A percentile compares a stretch with the other conserved stretches of the same genome.
These are phyloP conservation scores for Asteroscopus sphinx DNA, from an alignment of 2,888 invertebrate genomes.

Conservation along the genomic window DNA sequence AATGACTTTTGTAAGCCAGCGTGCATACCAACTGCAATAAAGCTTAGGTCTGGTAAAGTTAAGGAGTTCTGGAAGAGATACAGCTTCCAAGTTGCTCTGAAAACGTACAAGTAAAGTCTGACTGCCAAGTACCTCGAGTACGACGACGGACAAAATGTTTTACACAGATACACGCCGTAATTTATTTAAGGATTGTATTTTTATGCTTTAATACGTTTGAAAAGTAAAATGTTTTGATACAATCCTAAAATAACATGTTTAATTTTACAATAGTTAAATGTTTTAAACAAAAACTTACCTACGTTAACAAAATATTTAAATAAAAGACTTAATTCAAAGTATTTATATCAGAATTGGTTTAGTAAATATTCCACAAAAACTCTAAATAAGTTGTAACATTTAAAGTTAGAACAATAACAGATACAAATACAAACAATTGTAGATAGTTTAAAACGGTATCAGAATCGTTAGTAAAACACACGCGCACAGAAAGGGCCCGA, in stretches of 20 bases:
- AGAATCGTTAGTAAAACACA: constrained; percentile 59
- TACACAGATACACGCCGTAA: constrained; percentile 35
- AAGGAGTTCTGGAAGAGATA: constrained; percentile 51
- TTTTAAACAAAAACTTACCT: too few relatives aligned
- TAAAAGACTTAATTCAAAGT: neutral
- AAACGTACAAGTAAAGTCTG: constrained; percentile 49
- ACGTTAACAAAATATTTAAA: too few relatives aligned
- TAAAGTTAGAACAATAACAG: constrained; percentile 13
- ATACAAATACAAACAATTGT: constrained; percentile 28
- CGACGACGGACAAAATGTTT: constrained; percentile 46
- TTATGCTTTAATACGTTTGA: constrained; percentile 19
- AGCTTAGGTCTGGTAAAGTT: constrained; percentile 53
- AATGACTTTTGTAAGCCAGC: constrained; percentile 35
- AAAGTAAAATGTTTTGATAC: constrained; percentile 27
- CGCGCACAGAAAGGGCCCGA: constrained; percentile 65
- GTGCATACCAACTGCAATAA: constrained; percentile 50
- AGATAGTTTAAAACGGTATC: constrained; percentile 52
- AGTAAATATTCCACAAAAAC: neutral
- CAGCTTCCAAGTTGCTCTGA: constrained; percentile 44
- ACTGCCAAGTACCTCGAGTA: constrained; percentile 41
- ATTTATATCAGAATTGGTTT: neutral
- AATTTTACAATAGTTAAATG: neutral
- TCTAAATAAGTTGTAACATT: constrained; percentile 6
- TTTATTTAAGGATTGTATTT: constrained; percentile 50
- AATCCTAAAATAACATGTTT: constrained; percentile 19